Percentiles rank a stretch among this genome's conserved stretches.
Evolutionary conservation across 2,797 vertebrate genomes (phyloP).

Genomic region (Cyprinodon diabolis): DNA sequence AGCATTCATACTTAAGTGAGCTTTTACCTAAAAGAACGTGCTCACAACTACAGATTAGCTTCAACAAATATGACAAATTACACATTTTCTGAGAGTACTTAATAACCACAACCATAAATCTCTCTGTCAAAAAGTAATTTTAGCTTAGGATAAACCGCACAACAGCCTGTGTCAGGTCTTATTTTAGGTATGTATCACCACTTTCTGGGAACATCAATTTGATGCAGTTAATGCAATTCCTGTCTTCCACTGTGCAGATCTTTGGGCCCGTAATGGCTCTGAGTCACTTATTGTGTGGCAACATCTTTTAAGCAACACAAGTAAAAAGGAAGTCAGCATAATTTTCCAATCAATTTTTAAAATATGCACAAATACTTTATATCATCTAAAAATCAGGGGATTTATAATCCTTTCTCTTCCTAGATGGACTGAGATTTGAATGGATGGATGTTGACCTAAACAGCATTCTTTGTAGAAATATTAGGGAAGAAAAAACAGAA

Average conservation of each 20-base stretch:
- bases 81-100: conserved; percentile 12
- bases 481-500: not conserved
- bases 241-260: conserved; percentile 22
- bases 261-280: conserved; percentile 17
- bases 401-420: not conserved
- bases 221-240: conserved; percentile 40
- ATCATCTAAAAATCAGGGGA: conserved; percentile 2
- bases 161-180: conserved; percentile 29
- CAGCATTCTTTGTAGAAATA: not conserved
- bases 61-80: conserved; percentile 22
- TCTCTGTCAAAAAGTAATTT: conserved; percentile 48
- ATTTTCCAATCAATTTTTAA: conserved; percentile 37
- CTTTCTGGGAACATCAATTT: conserved; percentile 58
- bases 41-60: conserved; percentile 18
- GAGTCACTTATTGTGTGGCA: conserved; percentile 18
- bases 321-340: conserved; percentile 26
- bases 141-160: conserved; percentile 43
- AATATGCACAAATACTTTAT: not conserved
- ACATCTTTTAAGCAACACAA: conserved; percentile 1
- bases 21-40: not conserved
- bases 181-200: conserved; percentile 54
- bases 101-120: conserved; percentile 39
- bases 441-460: not conserved
- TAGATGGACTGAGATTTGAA: not conserved
- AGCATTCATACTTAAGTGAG: not conserved